Percentiles rank a stretch among this genome's conserved stretches.
These are phyloP conservation scores for Neoascia interrupta DNA, from an alignment of 2,888 invertebrate species.

Conservation along the genomic window DNA sequence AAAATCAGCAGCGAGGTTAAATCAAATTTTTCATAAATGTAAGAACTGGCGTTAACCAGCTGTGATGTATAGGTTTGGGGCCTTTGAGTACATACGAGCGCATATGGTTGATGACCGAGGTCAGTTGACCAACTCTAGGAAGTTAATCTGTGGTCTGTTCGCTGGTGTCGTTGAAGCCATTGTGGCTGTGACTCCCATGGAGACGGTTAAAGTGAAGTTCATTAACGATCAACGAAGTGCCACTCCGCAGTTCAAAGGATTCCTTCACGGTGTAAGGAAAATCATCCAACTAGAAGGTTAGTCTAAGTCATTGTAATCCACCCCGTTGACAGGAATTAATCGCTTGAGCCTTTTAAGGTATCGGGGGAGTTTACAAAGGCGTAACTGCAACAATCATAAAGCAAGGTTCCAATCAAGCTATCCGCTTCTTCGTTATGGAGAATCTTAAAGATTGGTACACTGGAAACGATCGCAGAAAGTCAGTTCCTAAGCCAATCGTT, in stretches of 20 bases:
- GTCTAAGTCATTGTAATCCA: too few relatives aligned
- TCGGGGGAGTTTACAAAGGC: constrained; percentile 94
- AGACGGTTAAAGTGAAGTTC: constrained; percentile 99
- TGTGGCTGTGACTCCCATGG: constrained; percentile 99
- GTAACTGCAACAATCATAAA: constrained; percentile 97
- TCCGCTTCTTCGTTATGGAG: constrained; percentile 98
- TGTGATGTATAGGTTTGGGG: constrained; percentile 95
- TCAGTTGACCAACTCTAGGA: constrained; percentile 87
- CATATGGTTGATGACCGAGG: constrained; percentile 88
- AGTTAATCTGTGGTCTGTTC: constrained; percentile 94
- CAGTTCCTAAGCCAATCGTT: constrained; percentile 92
- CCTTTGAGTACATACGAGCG: constrained; percentile 95
- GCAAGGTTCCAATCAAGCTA: constrained; percentile 99
- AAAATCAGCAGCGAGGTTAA: constrained; percentile 95
- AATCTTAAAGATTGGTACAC: constrained; percentile 94
- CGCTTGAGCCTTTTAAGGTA: constrained; percentile 81
- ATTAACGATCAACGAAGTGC: constrained; percentile 97
- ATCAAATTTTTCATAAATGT: too few relatives aligned
- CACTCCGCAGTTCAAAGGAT: constrained; percentile 94
- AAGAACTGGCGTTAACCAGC: too few relatives aligned
- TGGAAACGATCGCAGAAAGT: constrained; percentile 90
- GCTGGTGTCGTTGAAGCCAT: constrained; percentile 98
- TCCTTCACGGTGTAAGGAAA: constrained; percentile 93
- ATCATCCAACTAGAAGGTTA: constrained; percentile 93
- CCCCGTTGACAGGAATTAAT: too few relatives aligned